These are phyloP conservation scores for Mnemiopsis leidyi DNA, from an alignment of 37 sponge, comb jelly and placozoan species.

Conservation along the genomic window DNA sequence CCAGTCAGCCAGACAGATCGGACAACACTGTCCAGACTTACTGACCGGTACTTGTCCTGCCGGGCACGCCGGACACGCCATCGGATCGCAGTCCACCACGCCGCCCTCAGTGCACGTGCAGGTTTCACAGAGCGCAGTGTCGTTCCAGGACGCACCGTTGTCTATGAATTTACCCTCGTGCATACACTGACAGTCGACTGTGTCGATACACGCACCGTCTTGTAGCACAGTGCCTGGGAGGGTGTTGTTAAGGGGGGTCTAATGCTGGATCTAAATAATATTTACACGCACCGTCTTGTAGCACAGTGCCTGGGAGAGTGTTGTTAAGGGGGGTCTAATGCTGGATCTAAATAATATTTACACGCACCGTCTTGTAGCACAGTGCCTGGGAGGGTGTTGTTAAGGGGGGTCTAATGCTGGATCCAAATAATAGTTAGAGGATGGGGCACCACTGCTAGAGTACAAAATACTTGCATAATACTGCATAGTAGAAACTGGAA, in stretches of 20 bases:
- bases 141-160: conserved; percentile 27
- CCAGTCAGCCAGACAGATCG: conserved; percentile 60
- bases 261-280: too few relatives aligned
- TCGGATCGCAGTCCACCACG: background rate
- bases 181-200: conserved; percentile 39
- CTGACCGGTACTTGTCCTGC: conserved; percentile 13
- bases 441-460: too few relatives aligned
- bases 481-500: too few relatives aligned
- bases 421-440: too few relatives aligned
- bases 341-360: too few relatives aligned
- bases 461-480: too few relatives aligned
- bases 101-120: conserved; percentile 23
- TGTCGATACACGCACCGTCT: conserved; percentile 12
- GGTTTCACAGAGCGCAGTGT: conserved; percentile 45
- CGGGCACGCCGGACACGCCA: conserved; percentile 11
- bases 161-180: conserved; percentile 51
- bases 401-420: too few relatives aligned
- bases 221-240: conserved; percentile 43
- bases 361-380: conserved; percentile 27
- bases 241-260: too few relatives aligned
- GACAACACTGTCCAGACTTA: conserved; percentile 9
- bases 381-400: conserved; percentile 15
- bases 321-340: too few relatives aligned
- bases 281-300: conserved; percentile 20
- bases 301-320: conserved; percentile 29